Evolutionary conservation across 2,113 vertebrate species (phyloP).

Genomic region (Eudyptes chrysolophus): DNA sequence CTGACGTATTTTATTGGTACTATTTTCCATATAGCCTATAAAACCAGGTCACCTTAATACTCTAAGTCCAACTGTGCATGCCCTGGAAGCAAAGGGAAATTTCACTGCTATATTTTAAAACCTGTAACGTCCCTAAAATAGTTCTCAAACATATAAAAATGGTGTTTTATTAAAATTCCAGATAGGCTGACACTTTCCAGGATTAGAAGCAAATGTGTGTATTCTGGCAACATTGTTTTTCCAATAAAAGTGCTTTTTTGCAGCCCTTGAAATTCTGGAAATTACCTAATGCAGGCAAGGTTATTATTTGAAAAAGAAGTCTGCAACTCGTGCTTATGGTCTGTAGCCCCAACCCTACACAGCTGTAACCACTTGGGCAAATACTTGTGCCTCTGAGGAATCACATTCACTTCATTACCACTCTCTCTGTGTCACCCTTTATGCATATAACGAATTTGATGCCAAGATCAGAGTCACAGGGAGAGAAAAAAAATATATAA

Average conservation of each 20-base stretch:
- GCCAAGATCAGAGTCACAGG: neutral
- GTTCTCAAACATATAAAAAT: neutral
- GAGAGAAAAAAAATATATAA: neutral
- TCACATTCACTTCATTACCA: neutral
- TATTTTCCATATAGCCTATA: constrained; percentile 32
- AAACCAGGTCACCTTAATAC: constrained; percentile 44
- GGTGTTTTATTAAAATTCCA: neutral
- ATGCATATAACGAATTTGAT: neutral
- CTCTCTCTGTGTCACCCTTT: neutral
- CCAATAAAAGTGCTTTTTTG: neutral
- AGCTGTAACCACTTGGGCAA: neutral
- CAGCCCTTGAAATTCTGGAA: neutral
- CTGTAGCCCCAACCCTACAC: neutral
- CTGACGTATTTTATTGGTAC: constrained; percentile 8
- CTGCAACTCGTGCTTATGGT: neutral
- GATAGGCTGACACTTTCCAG: neutral
- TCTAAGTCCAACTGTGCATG: constrained; percentile 1
- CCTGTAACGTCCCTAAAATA: neutral
- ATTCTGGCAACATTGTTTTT: neutral
- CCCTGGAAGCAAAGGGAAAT: constrained; percentile 6
- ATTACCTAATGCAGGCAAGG: neutral
- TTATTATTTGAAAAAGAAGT: neutral
- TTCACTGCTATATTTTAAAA: neutral
- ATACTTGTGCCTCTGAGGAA: neutral
- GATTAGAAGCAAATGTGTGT: neutral